Percentiles rank a stretch among this genome's conserved stretches.
These are phyloP conservation scores for Enteromius viviparus DNA, from an alignment of 2,797 vertebrate species.

Conservation along the genomic window DNA sequence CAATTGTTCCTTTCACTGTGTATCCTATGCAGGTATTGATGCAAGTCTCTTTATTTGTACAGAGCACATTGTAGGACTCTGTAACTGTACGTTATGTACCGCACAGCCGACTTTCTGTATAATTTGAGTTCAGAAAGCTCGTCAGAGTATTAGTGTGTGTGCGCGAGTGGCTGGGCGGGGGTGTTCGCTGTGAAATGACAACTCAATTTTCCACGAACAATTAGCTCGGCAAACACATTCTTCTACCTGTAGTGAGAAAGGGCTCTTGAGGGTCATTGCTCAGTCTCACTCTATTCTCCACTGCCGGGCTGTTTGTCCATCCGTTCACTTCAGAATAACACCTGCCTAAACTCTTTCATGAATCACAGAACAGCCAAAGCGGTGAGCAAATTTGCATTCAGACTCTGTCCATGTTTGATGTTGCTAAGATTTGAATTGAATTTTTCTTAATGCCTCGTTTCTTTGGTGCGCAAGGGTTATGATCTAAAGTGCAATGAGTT, in stretches of 20 bases:
- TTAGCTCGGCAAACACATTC: constrained; percentile 75
- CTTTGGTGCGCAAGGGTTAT: constrained; percentile 28
- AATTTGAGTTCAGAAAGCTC: constrained; percentile 6
- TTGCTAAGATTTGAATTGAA: constrained; percentile 72
- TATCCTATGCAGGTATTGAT: not conserved
- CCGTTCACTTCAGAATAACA: constrained; percentile 73
- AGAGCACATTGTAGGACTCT: not conserved
- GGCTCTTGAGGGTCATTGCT: constrained; percentile 77
- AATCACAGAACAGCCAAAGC: constrained; percentile 73
- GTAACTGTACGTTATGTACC: constrained; percentile 7
- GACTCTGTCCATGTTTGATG: constrained; percentile 76
- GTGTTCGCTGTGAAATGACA: constrained; percentile 61
- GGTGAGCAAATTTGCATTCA: constrained; percentile 80
- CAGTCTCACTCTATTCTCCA: constrained; percentile 65
- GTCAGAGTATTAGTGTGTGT: constrained; percentile 9
- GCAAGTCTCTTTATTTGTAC: not conserved
- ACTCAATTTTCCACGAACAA: constrained; percentile 68
- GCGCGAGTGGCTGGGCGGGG: not conserved
- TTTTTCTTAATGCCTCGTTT: constrained; percentile 59
- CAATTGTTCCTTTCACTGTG: not conserved
- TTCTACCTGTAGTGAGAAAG: constrained; percentile 69
- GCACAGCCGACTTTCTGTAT: not conserved
- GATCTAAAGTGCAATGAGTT: constrained; percentile 48
- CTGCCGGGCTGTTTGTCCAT: constrained; percentile 70
- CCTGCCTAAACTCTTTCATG: constrained; percentile 72